Conservation (phyloP, 2,113 vertebrate genomes). For the Rhineura floridana region DNA sequence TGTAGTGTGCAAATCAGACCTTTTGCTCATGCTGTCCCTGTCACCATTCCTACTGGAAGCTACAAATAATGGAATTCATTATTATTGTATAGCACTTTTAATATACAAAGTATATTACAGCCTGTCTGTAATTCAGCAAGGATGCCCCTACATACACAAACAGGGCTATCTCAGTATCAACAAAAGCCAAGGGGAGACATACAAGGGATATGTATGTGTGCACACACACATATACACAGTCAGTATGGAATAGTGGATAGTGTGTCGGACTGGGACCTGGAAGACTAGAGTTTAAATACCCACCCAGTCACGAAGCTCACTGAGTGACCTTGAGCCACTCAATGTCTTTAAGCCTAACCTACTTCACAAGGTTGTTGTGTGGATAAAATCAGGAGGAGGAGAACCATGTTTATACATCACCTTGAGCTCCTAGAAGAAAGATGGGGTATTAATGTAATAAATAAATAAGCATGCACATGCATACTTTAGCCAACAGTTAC, state of each 20-base stretch:
- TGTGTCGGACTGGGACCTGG: too few species aligned
- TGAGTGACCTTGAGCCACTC: too few species aligned
- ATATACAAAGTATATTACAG: not conserved
- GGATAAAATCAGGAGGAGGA: too few species aligned
- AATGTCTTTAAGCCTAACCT: too few species aligned
- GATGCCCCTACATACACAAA: not conserved
- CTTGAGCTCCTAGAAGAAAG: too few species aligned
- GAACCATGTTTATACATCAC: too few species aligned
- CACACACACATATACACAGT: not conserved
- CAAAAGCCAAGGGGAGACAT: not conserved
- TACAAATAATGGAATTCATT: not conserved
- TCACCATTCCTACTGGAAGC: not conserved
- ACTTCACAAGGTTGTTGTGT: too few species aligned
- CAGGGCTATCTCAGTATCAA: not conserved
- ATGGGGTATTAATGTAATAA: too few species aligned
- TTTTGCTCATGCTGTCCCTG: not conserved
- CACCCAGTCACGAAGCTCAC: too few species aligned
- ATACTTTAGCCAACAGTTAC: not conserved
- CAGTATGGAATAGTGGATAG: too few species aligned
- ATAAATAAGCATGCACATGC: too few species aligned
- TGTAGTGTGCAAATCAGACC: not conserved
- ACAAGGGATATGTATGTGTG: not conserved
- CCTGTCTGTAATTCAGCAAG: not conserved
- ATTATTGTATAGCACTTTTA: not conserved
- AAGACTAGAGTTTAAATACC: too few species aligned